These are phyloP conservation scores for Apomyelois bistriatella DNA, from an alignment of 2,888 invertebrate species.

Conservation along the genomic window DNA sequence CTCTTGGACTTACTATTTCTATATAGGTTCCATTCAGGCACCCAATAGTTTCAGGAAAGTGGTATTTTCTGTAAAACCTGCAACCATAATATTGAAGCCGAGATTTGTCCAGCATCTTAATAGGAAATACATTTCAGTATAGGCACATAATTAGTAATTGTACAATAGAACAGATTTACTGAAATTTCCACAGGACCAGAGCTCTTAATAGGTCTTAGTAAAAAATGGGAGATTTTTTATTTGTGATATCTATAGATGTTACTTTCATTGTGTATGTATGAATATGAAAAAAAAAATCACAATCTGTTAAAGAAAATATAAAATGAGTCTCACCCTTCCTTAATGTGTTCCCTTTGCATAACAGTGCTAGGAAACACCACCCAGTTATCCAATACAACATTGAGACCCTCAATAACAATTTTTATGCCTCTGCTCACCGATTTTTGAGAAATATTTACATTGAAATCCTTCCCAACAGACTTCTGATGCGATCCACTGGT, in stretches of 20 bases:
- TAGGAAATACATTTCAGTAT: too few species aligned
- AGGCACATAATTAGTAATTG: too few species aligned
- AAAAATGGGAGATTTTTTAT: too few species aligned
- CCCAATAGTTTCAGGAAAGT: slow-evolving; percentile 55
- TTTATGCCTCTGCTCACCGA: slow-evolving; percentile 52
- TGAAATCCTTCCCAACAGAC: slow-evolving; percentile 48
- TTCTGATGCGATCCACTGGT: slow-evolving; percentile 53
- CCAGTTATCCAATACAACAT: slow-evolving; percentile 43
- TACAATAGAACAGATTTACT: too few species aligned
- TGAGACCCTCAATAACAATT: slow-evolving; percentile 48
- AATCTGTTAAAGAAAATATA: too few species aligned
- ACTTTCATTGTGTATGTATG: too few species aligned
- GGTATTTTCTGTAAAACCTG: slow-evolving; percentile 54
- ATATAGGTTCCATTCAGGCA: slow-evolving; percentile 50
- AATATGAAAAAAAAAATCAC: too few species aligned
- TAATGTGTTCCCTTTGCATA: slow-evolving; percentile 41
- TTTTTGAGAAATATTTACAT: slow-evolving; percentile 50
- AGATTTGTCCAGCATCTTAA: too few species aligned
- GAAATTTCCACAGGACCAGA: too few species aligned
- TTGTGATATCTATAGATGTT: too few species aligned
- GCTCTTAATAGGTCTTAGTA: too few species aligned
- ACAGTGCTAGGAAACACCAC: slow-evolving; percentile 41
- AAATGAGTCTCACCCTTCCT: slow-evolving; percentile 49
- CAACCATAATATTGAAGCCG: too few species aligned
- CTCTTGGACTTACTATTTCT: slow-evolving; percentile 52